Evolutionary conservation across 2,888 invertebrate species (phyloP).

Genomic region (Cantharis flavilabris): DNA sequence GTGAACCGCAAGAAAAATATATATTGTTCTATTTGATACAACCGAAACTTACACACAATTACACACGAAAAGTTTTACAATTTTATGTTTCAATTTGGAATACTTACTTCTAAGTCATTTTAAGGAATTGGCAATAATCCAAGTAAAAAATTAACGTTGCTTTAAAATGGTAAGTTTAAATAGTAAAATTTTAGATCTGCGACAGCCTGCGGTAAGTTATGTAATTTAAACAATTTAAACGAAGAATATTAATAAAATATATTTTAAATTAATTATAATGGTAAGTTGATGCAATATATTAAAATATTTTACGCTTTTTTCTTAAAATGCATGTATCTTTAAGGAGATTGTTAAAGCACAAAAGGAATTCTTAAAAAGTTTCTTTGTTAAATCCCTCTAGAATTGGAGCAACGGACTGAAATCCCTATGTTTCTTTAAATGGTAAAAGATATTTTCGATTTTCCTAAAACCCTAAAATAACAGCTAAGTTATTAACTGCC

Average conservation of each 20-base stretch:
- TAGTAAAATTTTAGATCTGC: background rate
- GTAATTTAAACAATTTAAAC: background rate
- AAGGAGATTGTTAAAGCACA: background rate
- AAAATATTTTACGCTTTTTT: background rate
- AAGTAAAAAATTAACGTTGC: background rate
- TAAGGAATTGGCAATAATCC: slow-evolving; percentile 11
- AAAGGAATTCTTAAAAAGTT: slow-evolving; percentile 3
- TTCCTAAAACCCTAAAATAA: background rate
- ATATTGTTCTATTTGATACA: slow-evolving; percentile 8
- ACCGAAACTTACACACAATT: slow-evolving; percentile 23
- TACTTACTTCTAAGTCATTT: slow-evolving; percentile 14
- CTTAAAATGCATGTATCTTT: background rate
- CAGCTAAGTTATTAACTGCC: background rate
- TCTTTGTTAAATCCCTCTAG: slow-evolving; percentile 8
- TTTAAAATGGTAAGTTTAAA: background rate
- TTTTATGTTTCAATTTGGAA: slow-evolving; percentile 23
- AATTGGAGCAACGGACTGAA: background rate
- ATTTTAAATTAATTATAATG: background rate
- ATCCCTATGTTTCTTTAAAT: background rate
- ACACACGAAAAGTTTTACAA: slow-evolving; percentile 19
- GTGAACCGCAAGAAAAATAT: slow-evolving; percentile 17
- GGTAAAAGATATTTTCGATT: background rate
- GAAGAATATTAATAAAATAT: background rate
- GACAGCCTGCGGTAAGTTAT: too few relatives aligned
- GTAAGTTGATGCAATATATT: background rate